Evolutionary conservation across 2,797 vertebrate genomes (phyloP).

Genomic region (Todus mexicanus): DNA sequence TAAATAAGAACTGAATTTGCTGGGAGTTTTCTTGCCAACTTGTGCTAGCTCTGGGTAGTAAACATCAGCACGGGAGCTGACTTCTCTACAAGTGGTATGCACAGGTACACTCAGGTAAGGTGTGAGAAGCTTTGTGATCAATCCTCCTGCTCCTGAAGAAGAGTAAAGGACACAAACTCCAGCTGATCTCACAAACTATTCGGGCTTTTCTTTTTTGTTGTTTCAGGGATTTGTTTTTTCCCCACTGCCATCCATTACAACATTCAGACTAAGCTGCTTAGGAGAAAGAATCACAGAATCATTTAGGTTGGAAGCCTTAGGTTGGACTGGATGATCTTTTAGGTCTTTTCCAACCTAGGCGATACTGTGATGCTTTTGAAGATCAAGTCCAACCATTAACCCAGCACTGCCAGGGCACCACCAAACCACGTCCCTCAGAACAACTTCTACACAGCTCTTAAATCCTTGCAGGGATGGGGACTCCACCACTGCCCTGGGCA

Average conservation of each 20-base stretch:
- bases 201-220: not conserved
- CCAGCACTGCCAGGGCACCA: not conserved
- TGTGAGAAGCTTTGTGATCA: not conserved
- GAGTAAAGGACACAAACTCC: fast-evolving
- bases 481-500: not conserved
- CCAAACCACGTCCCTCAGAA: not conserved
- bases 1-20: not conserved
- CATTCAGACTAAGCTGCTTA: not conserved
- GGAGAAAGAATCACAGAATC: not conserved
- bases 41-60: not conserved
- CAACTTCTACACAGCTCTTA: not conserved
- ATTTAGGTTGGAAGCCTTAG: not conserved
- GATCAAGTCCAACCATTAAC: not conserved
- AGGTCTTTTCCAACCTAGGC: too few species aligned
- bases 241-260: not conserved
- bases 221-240: fast-evolving
- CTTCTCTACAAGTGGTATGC: fast-evolving
- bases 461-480: not conserved
- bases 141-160: not conserved
- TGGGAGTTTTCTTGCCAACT: not conserved
- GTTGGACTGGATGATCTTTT: too few species aligned
- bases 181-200: not conserved
- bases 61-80: not conserved
- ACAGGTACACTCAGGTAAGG: fast-evolving
- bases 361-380: too few species aligned